Conservation (phyloP, 2,797 vertebrate species). For the Manis pentadactyla region DNA sequence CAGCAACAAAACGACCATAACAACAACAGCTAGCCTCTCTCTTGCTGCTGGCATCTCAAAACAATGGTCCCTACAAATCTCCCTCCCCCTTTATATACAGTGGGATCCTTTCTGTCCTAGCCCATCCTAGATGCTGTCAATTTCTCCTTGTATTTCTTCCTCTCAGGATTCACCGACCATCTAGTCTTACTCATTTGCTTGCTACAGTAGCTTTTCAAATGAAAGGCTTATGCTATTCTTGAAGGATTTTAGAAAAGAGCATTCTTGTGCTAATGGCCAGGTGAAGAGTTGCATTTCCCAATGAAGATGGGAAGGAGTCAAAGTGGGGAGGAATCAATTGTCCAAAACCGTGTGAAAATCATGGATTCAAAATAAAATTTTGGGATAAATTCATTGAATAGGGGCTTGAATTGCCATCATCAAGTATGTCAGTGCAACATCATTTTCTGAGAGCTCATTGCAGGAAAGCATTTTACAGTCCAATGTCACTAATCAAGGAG, state of each 20-base stretch:
- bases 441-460: not conserved
- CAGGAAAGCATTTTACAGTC: not conserved
- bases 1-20: not conserved
- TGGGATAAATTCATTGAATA: not conserved
- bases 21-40: not conserved
- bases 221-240: not conserved
- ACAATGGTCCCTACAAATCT: not conserved
- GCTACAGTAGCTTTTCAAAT: not conserved
- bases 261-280: not conserved
- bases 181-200: not conserved
- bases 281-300: constrained; percentile 3
- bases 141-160: not conserved
- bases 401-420: not conserved
- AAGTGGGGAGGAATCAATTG: not conserved
- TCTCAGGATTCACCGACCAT: not conserved
- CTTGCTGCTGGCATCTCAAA: not conserved
- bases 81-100: not conserved
- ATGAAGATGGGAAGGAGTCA: not conserved
- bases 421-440: not conserved
- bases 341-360: not conserved
- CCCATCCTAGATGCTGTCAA: not conserved
- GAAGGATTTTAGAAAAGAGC: not conserved
- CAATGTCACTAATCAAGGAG: constrained; percentile 29
- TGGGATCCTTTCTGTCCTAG: not conserved
- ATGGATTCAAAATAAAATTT: not conserved